These are phyloP conservation scores for Galaxias olidus DNA, from an alignment of 2,797 vertebrate species.

Conservation along the genomic window DNA sequence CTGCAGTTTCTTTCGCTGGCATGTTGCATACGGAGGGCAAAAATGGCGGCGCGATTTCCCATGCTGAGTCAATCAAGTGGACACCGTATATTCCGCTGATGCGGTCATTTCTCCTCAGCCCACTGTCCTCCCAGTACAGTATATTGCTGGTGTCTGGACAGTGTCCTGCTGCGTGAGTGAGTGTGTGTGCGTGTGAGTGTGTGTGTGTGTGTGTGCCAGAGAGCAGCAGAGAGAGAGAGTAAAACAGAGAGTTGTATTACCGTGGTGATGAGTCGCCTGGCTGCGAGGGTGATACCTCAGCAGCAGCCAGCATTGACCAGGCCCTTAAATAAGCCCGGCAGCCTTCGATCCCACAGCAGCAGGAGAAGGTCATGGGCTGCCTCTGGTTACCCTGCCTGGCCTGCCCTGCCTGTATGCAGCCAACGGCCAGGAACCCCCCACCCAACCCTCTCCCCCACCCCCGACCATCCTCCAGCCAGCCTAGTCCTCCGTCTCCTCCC, in stretches of 20 bases:
- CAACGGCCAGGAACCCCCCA: slow-evolving; percentile 54
- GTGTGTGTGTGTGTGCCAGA: slow-evolving; percentile 19
- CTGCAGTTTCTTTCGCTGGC: no score
- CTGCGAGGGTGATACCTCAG: slow-evolving; percentile 74
- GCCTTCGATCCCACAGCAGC: slow-evolving; percentile 70
- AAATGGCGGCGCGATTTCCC: slow-evolving; percentile 5
- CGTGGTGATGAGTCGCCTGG: slow-evolving; percentile 71
- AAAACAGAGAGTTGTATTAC: slow-evolving; percentile 73
- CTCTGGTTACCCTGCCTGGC: slow-evolving; percentile 72
- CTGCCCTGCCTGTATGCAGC: slow-evolving; percentile 57
- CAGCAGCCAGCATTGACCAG: slow-evolving; percentile 76
- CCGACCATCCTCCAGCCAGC: slow-evolving; percentile 18
- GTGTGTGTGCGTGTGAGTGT: slow-evolving; percentile 33
- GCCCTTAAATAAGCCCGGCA: slow-evolving; percentile 71
- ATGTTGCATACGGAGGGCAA: background rate
- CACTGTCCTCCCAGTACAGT: slow-evolving; percentile 58
- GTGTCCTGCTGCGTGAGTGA: slow-evolving; percentile 44
- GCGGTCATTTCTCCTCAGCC: slow-evolving; percentile 48
- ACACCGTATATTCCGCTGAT: slow-evolving; percentile 57
- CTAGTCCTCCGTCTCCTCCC: background rate
- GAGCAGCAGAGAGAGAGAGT: slow-evolving; percentile 28
- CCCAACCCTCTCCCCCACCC: slow-evolving; percentile 33
- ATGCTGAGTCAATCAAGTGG: slow-evolving; percentile 56
- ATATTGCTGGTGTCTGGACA: slow-evolving; percentile 65
- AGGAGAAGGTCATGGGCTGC: slow-evolving; percentile 72